Evolutionary conservation across 2,113 vertebrate genomes (phyloP).

Genomic region (Ciconia stormi): DNA sequence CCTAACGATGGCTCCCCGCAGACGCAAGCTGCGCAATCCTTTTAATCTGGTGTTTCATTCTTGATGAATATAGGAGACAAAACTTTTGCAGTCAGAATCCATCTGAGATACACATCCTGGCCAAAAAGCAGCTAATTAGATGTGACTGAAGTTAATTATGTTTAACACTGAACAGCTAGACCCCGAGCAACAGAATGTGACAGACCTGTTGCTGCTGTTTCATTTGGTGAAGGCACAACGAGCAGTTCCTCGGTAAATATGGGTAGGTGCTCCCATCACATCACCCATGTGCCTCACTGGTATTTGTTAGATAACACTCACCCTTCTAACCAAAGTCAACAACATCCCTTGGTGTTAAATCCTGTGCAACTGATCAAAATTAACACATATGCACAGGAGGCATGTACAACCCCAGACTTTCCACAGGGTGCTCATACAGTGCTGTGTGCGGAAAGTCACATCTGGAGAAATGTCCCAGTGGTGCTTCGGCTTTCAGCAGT

Average conservation of each 20-base stretch:
- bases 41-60: background rate
- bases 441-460: background rate
- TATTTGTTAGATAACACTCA: background rate
- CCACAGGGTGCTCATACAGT: background rate
- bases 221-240: background rate
- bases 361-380: background rate
- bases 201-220: background rate
- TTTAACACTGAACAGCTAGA: background rate
- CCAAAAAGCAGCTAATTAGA: constrained; percentile 15
- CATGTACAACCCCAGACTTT: rapidly evolving
- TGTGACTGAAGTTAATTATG: background rate
- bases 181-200: background rate
- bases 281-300: background rate
- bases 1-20: background rate
- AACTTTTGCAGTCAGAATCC: background rate
- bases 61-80: background rate
- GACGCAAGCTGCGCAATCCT: background rate
- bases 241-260: background rate
- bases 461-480: background rate
- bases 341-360: background rate
- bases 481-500: background rate
- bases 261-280: background rate
- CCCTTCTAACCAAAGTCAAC: background rate
- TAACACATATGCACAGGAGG: rapidly evolving
- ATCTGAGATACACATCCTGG: background rate